Conservation (phyloP, 2,797 vertebrate genomes). For the Hylomyscus alleni region DNA sequence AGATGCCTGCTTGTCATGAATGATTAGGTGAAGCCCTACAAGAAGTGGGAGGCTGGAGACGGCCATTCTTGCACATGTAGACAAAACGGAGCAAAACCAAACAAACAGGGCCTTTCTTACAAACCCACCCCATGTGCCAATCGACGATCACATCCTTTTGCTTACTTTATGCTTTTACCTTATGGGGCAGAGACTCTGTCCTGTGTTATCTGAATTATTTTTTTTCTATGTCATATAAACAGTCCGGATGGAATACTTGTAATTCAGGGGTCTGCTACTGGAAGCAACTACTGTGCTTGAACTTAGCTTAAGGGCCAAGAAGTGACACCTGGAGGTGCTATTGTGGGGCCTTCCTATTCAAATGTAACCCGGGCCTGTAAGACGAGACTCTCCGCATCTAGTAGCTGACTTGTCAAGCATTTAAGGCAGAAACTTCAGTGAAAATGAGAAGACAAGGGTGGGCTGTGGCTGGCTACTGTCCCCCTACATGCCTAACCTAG, state of each 20-base stretch:
- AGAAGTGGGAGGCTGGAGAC: neutral
- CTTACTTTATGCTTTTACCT: neutral
- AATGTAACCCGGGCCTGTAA: no score
- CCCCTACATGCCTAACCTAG: neutral
- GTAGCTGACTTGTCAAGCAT: neutral
- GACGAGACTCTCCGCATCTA: neutral
- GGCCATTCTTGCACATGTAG: slow-evolving; percentile 13
- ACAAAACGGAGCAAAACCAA: neutral
- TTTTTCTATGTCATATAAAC: neutral
- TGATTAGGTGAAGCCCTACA: neutral
- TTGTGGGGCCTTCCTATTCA: neutral
- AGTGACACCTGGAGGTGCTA: neutral
- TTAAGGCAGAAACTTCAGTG: neutral
- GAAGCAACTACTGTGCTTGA: neutral
- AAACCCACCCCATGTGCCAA: rapidly evolving
- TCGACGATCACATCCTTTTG: no score
- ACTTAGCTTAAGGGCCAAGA: neutral
- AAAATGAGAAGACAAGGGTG: neutral
- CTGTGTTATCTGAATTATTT: neutral
- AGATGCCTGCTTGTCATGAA: neutral
- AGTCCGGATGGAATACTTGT: no score
- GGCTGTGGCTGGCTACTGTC: neutral
- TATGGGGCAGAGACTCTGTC: neutral
- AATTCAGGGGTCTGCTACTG: neutral
- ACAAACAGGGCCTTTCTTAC: neutral